These are phyloP conservation scores for Axis porcinus DNA, from an alignment of 2,113 vertebrate species.

Conservation along the genomic window DNA sequence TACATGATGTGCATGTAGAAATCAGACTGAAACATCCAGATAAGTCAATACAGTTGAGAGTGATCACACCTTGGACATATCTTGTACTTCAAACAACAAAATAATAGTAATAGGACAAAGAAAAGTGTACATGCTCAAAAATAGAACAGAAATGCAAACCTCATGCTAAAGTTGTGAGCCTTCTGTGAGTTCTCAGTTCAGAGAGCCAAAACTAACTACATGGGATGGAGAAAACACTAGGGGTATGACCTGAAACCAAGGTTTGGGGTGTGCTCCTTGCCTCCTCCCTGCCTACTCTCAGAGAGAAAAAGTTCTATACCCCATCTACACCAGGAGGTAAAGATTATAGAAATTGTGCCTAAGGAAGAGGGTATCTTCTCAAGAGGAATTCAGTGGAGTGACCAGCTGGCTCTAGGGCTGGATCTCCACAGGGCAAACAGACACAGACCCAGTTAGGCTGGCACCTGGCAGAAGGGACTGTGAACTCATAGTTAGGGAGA, in stretches of 20 bases:
- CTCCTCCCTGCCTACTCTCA: neutral
- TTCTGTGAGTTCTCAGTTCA: neutral
- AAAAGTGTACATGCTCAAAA: neutral
- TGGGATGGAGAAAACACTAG: neutral
- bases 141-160: neutral
- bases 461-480: neutral
- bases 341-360: neutral
- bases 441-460: rapidly evolving
- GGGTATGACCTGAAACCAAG: neutral
- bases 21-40: neutral
- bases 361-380: rapidly evolving
- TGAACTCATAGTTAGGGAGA: neutral
- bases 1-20: neutral
- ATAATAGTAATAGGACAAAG: neutral
- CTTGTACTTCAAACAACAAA: neutral
- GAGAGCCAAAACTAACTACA: rapidly evolving
- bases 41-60: too few relatives aligned
- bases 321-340: neutral
- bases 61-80: rapidly evolving
- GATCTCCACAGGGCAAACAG: neutral
- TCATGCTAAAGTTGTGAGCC: neutral
- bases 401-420: neutral
- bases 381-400: neutral
- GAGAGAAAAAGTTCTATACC: neutral
- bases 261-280: rapidly evolving